Base-by-base conservation (phyloP, 2,888 invertebrate species). In the Amorpha juglandis region DNA sequence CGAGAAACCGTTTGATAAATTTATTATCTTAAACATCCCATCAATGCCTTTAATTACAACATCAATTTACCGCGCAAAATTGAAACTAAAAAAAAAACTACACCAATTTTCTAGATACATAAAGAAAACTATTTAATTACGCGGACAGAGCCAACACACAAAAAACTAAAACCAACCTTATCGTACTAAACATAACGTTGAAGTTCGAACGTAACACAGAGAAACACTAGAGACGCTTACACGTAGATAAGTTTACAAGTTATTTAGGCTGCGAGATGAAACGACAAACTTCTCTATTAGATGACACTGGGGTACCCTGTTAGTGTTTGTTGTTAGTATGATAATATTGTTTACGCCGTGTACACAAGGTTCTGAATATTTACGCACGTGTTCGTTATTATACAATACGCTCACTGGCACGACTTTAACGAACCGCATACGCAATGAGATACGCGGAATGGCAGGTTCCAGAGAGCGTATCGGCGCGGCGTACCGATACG, bases 261-360 rank as follows among this genome's bases (percentile, higher is more conserved):
- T 70, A 74, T 73, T 73, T 69, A 69, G 66, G 71, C 58, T 65
- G 65, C 58, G 68, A 65, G 64, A 65, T 65, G 55, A 65, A 64
- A 67, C 65, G 65, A 69, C 72, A 68, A 68, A 71, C 69, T 68
- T 71, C 67, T 64, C 67, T 70, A 69, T 69, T 70, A 67, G 67
- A 69, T 63, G 68, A 68, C 64, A 66, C 67, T 58, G 67, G 63
- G 63, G 68, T 67, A 70, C 68, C 66, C 55, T 68, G 68, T 71
- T 70, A 67, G 55, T 65, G 63, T 62, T 55, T 63, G 66, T 64
- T 52, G 27, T 48, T 63, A 68, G 64, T 71, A 68, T 58, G 67
- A 68, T 68, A 71, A 68, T 65, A 67, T 68, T 62, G 67, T 68
- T 62, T 67, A 65, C 67, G 35, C 48, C n/a, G 12, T 64, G 55